Conservation (phyloP, 2,797 vertebrate species). For the Aselliscus stoliczkanus region DNA sequence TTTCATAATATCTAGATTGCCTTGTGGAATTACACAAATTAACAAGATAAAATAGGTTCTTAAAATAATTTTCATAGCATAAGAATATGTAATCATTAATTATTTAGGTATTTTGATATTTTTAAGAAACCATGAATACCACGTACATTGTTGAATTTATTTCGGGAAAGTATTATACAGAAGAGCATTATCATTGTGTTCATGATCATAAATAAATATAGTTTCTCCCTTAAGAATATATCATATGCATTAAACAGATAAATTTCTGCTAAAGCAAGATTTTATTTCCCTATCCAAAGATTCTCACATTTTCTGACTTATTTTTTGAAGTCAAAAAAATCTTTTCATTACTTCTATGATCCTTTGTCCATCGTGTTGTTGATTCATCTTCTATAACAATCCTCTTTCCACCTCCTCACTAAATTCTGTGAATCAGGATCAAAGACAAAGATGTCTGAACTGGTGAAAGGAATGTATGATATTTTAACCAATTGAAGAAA, state of each 20-base stretch:
- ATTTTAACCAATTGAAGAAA: conserved; percentile 69
- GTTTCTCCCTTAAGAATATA: not conserved
- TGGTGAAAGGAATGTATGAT: conserved; percentile 69
- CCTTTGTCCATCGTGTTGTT: conserved; percentile 69
- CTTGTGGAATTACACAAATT: not conserved
- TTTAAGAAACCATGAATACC: not conserved
- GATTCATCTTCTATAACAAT: conserved; percentile 67
- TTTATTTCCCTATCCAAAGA: conserved; percentile 65
- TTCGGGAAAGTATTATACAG: conserved; percentile 27
- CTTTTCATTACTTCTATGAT: conserved; percentile 71
- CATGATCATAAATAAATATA: conserved; percentile 46
- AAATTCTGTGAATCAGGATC: conserved; percentile 68
- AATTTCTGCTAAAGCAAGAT: conserved; percentile 56
- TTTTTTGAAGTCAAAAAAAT: conserved; percentile 73
- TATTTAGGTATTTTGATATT: conserved; percentile 40
- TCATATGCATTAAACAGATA: conserved; percentile 1
- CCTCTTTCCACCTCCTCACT: conserved; percentile 62
- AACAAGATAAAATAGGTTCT: not conserved
- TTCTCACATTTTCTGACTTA: conserved; percentile 71
- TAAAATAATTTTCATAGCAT: not conserved
- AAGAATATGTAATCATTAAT: not conserved
- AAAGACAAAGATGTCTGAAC: conserved; percentile 66
- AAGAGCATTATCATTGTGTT: conserved; percentile 27
- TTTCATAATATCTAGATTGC: not conserved
- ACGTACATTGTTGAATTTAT: not conserved